Base-by-base conservation (phyloP, 2,888 invertebrate genomes). In the Morpho achilles region DNA sequence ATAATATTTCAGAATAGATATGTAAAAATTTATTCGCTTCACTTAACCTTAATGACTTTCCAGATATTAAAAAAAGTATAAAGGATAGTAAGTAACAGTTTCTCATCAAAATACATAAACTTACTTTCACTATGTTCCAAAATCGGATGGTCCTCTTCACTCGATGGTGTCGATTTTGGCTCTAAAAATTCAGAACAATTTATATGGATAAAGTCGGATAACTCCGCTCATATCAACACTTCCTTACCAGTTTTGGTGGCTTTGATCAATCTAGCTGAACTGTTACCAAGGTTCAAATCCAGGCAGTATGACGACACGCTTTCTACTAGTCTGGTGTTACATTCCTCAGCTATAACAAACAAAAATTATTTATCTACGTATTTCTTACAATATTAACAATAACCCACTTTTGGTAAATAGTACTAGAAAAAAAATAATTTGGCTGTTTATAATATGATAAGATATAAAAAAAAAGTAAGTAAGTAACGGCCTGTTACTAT, bases 281-380 rank as follows among this genome's bases (percentile, higher is more conserved):
- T 87, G 39, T 89, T 85, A 0, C 80, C 87, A 0, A 91, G 76
- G 62, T 91, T 90, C 40, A 91, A 67, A 66, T 91, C 87, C 2
- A 91, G 78, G 57, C 91, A 91, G 64, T 91, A 91, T 0, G 91
- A 91, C 0, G 91, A 91, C 1, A 84, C 86, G 92, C 90, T 96
- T 92, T 82, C 94, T 73, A 69, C 92, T 72, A 82, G 60, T 47
- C 83, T 67, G 48, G 80, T 60, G 7, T 67, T 69, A 42, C 72
- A 68, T 44, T 82, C 82, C 61, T 82, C 83, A 32, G 74, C 80
- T 76, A 66, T 9, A 58, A 55, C 39, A 55, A 50, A 16, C 16
- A 16, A 16, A 16, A 16, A 16, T 16, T 16, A 16, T 16, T 16
- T 16, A 16, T n/a, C n/a, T n/a, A n/a, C n/a, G n/a, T n/a, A n/a